Conservation (phyloP, 2,113 vertebrate species). For the Naja naja region DNA sequence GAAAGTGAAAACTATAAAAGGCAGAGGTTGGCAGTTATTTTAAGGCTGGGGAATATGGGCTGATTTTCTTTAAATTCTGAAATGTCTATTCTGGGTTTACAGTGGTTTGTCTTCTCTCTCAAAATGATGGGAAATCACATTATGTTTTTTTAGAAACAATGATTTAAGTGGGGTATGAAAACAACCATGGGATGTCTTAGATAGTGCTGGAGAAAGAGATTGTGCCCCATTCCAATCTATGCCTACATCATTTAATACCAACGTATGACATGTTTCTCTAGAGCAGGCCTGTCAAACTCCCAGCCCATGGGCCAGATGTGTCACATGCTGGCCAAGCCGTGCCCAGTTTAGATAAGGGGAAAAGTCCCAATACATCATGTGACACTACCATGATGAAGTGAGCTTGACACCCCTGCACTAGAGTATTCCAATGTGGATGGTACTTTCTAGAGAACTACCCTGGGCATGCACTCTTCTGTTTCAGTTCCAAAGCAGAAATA, state of each 20-base stretch:
- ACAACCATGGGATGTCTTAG: not conserved
- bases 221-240: not conserved
- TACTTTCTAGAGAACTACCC: not conserved
- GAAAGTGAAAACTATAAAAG: not conserved
- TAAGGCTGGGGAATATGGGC: not conserved
- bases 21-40: not conserved
- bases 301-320: too few species aligned
- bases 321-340: too few species aligned
- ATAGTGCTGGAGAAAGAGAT: not conserved
- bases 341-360: too few species aligned
- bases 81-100: not conserved
- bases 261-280: not conserved
- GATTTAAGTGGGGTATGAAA: not conserved
- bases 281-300: not conserved
- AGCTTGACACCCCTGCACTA: too few species aligned
- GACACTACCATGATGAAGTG: too few species aligned
- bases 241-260: not conserved
- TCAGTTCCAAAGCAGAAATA: not conserved
- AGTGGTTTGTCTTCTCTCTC: not conserved
- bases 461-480: not conserved
- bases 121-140: not conserved
- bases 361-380: too few species aligned
- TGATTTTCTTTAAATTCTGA: not conserved
- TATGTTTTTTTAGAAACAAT: not conserved
- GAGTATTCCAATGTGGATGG: not conserved